Conservation (phyloP, 2,888 invertebrate genomes). For the Erebia ligea region DNA sequence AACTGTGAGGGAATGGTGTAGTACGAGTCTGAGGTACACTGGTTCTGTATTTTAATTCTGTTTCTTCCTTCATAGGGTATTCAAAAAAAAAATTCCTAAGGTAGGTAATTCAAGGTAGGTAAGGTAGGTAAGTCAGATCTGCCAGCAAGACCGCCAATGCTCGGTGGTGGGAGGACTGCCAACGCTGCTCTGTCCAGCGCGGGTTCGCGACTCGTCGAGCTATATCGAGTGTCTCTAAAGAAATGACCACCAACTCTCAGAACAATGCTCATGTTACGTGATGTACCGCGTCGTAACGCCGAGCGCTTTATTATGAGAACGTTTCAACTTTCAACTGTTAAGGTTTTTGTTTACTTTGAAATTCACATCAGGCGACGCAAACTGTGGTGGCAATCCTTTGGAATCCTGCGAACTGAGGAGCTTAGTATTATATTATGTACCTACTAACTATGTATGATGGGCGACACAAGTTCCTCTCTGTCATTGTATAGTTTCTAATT, state of each 20-base stretch:
- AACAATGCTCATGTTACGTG: conserved; percentile 16
- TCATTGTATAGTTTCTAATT: neutral
- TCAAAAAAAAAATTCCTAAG: neutral
- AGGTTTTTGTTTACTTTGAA: conserved; percentile 37
- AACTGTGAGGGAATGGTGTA: no score
- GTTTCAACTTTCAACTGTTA: conserved; percentile 30
- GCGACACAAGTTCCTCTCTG: neutral
- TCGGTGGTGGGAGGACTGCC: no score
- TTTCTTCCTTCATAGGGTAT: no score
- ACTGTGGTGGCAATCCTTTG: conserved; percentile 33
- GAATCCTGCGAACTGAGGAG: conserved; percentile 34
- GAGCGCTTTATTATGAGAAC: conserved; percentile 22
- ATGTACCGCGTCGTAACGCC: conserved; percentile 12
- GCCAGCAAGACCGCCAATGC: neutral
- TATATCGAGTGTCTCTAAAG: neutral
- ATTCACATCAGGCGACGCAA: conserved; percentile 36
- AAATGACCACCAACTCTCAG: neutral
- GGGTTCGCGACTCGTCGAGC: no score
- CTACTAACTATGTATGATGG: conserved; percentile 22
- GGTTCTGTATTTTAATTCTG: no score
- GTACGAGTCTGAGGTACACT: no score
- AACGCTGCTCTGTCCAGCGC: no score
- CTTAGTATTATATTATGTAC: conserved; percentile 25
- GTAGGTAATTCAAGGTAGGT: no score
- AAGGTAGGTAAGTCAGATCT: neutral